Percentiles rank a stretch among this genome's conserved stretches.
These are phyloP conservation scores for Exocentrus adspersus DNA, from an alignment of 2,888 invertebrate species.

Conservation along the genomic window DNA sequence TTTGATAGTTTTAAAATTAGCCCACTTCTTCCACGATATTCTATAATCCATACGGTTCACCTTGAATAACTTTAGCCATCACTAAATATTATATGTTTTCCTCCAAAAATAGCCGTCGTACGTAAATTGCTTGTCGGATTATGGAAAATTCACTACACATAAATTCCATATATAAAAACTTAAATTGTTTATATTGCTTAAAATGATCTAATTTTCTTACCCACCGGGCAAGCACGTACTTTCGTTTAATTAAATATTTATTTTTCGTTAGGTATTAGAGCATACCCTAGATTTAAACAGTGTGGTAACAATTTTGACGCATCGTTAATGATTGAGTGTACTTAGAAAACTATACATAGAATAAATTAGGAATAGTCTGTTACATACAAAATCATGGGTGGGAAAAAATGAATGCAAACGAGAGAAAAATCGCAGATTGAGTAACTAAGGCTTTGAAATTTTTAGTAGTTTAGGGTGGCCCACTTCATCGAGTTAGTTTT, in stretches of 20 bases:
- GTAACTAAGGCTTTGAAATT: too few species aligned
- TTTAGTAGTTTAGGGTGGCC: too few species aligned
- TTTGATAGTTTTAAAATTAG: constrained; percentile 17
- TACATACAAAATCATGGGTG: too few species aligned
- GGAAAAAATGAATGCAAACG: too few species aligned
- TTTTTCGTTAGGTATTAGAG: background rate
- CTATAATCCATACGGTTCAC: constrained; percentile 1
- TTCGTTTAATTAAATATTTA: constrained; percentile 3
- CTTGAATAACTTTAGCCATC: constrained; percentile 4
- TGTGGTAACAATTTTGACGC: too few species aligned
- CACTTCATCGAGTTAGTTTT: too few species aligned
- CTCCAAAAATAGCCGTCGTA: constrained; percentile 17
- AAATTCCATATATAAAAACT: background rate
- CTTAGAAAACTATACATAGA: too few species aligned
- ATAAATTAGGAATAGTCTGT: too few species aligned
- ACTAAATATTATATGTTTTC: constrained; percentile 9
- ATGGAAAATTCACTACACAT: constrained; percentile 6
- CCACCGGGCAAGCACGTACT: constrained; percentile 1
- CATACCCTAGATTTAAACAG: too few species aligned
- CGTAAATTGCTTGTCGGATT: constrained; percentile 11
- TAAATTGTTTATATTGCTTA: constrained; percentile 5
- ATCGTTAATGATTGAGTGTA: too few species aligned
- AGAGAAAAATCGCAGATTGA: too few species aligned
- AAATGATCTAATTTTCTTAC: constrained; percentile 10
- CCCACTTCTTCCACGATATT: background rate